Evolutionary conservation across 2,797 vertebrate genomes (phyloP).

Genomic region (Rhabdophis nuchalis): DNA sequence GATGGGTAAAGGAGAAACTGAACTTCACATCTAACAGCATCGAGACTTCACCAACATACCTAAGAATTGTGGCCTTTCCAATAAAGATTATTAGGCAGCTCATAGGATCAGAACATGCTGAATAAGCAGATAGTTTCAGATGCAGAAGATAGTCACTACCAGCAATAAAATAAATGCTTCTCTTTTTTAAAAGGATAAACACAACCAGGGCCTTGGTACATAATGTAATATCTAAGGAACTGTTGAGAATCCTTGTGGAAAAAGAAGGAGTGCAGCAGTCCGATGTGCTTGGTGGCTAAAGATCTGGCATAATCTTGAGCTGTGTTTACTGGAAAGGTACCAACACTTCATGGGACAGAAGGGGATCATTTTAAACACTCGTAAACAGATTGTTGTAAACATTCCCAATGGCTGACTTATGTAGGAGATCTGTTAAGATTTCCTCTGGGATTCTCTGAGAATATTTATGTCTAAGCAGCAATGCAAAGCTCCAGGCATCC

Average conservation of each 20-base stretch:
- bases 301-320: background rate
- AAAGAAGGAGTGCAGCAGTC: background rate
- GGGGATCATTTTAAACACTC: background rate
- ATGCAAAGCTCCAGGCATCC: background rate
- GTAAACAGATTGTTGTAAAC: background rate
- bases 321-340: background rate
- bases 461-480: background rate
- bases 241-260: background rate
- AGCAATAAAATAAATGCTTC: background rate
- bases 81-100: background rate
- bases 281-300: background rate
- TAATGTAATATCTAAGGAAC: background rate
- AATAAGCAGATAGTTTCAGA: background rate
- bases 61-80: background rate
- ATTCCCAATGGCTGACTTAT: background rate
- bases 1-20: background rate
- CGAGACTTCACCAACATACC: background rate
- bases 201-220: background rate
- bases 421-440: background rate
- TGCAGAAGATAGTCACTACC: background rate
- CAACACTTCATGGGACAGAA: background rate
- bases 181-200: background rate
- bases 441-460: background rate
- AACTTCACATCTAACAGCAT: background rate
- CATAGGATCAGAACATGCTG: background rate